Conservation (phyloP, 2,797 vertebrate genomes). For the Florisuga fusca region DNA sequence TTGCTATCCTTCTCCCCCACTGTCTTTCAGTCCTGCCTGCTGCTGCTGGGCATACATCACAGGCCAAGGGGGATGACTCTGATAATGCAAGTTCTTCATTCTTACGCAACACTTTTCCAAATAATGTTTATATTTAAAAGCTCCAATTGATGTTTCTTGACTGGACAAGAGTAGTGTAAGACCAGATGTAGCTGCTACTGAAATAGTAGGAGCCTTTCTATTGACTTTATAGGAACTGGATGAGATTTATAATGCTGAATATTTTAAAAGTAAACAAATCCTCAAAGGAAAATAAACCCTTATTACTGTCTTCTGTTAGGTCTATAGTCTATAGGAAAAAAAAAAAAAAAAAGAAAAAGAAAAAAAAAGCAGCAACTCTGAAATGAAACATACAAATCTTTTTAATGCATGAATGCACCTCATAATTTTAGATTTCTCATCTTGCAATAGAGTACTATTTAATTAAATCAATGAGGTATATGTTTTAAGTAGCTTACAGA, state of each 20-base stretch:
- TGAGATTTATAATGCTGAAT: not conserved
- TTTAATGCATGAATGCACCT: not conserved
- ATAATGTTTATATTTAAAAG: not conserved
- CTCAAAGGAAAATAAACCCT: not conserved
- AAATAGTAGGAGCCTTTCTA: not conserved
- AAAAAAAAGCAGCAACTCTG: not conserved
- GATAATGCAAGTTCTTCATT: accelerated
- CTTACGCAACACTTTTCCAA: not conserved
- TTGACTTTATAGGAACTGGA: not conserved
- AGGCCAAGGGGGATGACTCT: not conserved
- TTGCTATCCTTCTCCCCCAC: not conserved
- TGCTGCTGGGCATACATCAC: accelerated
- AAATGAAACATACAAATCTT: not conserved
- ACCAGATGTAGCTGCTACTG: not conserved
- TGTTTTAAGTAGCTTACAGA: slow-evolving; percentile 3
- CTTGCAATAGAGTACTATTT: not conserved
- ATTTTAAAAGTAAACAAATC: not conserved
- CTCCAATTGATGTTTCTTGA: not conserved
- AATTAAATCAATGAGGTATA: slow-evolving; percentile 28
- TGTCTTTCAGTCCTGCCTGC: not conserved
- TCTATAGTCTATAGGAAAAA: no score
- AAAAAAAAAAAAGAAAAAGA: no score
- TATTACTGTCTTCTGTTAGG: not conserved
- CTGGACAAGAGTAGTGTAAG: not conserved
- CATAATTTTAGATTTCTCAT: not conserved